Base-by-base conservation (phyloP, 2,797 vertebrate genomes). In the Perodicticus potto region DNA sequence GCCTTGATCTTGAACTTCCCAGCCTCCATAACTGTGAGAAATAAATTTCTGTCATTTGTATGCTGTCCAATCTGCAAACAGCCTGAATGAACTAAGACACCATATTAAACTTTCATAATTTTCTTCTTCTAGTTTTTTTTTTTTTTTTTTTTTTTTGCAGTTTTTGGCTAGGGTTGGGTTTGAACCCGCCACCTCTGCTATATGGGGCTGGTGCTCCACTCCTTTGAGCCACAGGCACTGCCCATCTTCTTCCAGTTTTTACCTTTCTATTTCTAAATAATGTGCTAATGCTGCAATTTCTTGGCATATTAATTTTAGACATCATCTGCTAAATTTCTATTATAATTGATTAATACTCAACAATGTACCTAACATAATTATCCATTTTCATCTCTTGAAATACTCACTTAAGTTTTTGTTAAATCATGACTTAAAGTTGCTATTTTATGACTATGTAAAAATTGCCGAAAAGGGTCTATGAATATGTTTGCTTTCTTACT, bases 221-320 rank as follows among this genome's bases (percentile, higher is more conserved):
- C 40, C 40, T 40, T 40, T 40, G 40, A 3, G 40, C 40, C 40
- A 40, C 40, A 40, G 40, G 40, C 40, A 40, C 40, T 5, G 40
- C 40, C 40, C 40, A 40, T 77, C 49, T 86, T 87, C n/a, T 83
- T 83, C 37, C 37, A 9, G 9, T 59, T 69, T 57, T 20, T 82
- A 87, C 61, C 20, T 22, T 17, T 77, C 34, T 76, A 45, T 92
- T 95, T 92, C 69, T 83, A 76, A 87, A 82, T 59, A 81, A 74
- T 16, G 13, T 76, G 67, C 22, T 43, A 61, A 95, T 61, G 34
- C 3, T 67, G 32, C 2, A 81, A 61, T 43, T 82, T 57, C 19
- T 7, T 80, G 29, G 69, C 74, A 59, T 53, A 69, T 84, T 72
- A 77, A 89, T 91, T 91, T 83, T 77, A 77, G n/a, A 55, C 3